phyloP scores from a whole-genome alignment of 2,888 invertebrate genomes.

The Chironomus tentans region DNA sequence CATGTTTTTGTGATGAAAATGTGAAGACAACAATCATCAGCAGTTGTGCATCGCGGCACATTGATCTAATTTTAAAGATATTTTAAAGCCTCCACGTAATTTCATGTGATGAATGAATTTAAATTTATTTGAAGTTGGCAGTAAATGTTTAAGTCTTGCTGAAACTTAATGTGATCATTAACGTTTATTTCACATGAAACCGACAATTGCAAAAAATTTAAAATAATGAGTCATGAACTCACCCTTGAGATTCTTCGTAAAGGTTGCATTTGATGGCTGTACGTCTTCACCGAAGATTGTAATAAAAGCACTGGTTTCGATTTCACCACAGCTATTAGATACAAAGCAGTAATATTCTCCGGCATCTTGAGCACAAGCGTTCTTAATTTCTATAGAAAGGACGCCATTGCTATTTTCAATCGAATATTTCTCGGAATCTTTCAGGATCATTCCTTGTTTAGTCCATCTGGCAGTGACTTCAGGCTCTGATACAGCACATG shows the following conservation, averaged over 20 bases:
- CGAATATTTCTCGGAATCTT: conserved; percentile 1
- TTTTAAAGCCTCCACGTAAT: not conserved
- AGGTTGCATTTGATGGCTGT: conserved; percentile 38
- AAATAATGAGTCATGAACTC: conserved; percentile 29
- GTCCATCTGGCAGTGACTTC: conserved; percentile 67
- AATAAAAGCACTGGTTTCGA: conserved; percentile 40
- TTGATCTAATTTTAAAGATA: not conserved
- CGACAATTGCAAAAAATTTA: not conserved
- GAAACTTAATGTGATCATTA: no score
- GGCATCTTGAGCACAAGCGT: conserved; percentile 51
- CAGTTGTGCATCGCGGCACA: not conserved
- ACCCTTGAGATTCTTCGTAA: conserved; percentile 43
- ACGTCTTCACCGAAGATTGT: conserved; percentile 39
- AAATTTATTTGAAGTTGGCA: no score
- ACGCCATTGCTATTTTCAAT: conserved; percentile 41
- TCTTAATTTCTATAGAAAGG: conserved; percentile 48
- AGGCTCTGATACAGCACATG: conserved; percentile 65
- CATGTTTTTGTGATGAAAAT: not conserved
- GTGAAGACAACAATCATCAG: not conserved
- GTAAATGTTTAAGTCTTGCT: no score
- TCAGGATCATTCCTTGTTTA: conserved; percentile 51
- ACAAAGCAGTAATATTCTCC: conserved; percentile 58
- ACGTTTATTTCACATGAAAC: not conserved
- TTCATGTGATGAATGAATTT: no score
- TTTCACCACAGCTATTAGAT: conserved; percentile 36